Conservation (phyloP, 2,797 vertebrate species). For the Helarctos malayanus region DNA sequence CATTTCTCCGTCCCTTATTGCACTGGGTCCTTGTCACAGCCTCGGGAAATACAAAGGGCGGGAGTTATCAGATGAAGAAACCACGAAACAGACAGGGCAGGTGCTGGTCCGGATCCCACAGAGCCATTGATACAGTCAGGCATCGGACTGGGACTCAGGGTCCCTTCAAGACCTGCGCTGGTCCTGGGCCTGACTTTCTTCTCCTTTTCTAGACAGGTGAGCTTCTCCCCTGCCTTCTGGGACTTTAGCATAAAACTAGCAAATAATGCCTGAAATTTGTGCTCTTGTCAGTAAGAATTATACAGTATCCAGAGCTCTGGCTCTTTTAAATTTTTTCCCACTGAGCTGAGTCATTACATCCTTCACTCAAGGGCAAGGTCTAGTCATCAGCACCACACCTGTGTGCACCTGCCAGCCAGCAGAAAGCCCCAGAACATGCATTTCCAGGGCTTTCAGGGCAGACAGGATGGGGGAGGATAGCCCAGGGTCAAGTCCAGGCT, state of each 20-base stretch:
- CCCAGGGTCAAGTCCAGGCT: neutral
- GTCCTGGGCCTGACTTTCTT: neutral
- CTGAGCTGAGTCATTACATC: neutral
- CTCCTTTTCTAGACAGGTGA: neutral
- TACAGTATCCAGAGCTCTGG: no score
- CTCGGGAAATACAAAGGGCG: neutral
- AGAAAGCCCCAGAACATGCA: neutral
- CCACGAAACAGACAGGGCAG: neutral
- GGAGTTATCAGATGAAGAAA: neutral
- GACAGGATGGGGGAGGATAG: neutral
- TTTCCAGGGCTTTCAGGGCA: neutral
- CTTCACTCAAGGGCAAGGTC: neutral
- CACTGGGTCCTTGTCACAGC: neutral
- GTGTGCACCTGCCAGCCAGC: neutral
- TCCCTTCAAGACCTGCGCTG: neutral
- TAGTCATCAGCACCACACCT: neutral
- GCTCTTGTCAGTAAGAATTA: neutral
- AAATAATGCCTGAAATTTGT: neutral
- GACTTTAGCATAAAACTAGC: neutral
- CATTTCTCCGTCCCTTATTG: neutral
- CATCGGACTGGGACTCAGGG: rapidly evolving
- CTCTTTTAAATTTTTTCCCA: no score
- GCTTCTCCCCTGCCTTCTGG: neutral
- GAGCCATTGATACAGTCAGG: rapidly evolving
- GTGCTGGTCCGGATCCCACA: neutral